phyloP scores from a whole-genome alignment of 2,888 invertebrate species.

The Stenurella melanura region DNA sequence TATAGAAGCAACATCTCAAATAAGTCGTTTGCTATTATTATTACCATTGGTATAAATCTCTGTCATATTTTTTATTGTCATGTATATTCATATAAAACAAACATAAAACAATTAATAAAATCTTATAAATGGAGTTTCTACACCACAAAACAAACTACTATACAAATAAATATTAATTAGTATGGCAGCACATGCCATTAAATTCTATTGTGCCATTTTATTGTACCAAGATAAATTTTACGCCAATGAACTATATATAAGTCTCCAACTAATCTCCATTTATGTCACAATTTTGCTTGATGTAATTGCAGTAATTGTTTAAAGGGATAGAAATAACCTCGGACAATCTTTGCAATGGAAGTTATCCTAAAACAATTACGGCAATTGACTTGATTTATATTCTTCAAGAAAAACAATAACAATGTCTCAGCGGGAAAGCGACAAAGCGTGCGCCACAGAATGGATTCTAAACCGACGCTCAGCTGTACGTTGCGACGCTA shows the following conservation, averaged over 20 bases:
- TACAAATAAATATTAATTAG: no score
- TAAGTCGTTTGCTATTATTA: no score
- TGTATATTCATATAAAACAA: no score
- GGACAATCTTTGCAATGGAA: neutral
- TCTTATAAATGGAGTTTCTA: no score
- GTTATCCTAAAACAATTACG: neutral
- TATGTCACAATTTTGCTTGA: neutral
- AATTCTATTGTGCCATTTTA: neutral
- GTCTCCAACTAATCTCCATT: neutral
- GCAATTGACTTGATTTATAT: constrained; percentile 53
- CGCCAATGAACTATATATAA: neutral
- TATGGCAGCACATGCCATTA: neutral
- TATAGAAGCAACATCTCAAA: no score
- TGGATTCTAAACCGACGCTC: constrained; percentile 53
- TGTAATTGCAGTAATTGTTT: neutral
- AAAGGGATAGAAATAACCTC: neutral
- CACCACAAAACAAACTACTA: no score
- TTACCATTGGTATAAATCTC: no score
- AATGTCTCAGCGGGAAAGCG: constrained; percentile 53
- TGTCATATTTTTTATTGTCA: no score
- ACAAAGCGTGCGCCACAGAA: constrained; percentile 50
- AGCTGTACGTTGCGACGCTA: constrained; percentile 63
- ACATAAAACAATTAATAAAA: no score
- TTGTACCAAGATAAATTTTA: neutral
- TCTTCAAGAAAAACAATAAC: constrained; percentile 54